Percentiles rank a stretch among this genome's conserved stretches.
phyloP scores from a whole-genome alignment of 2,888 invertebrate genomes.

The Brachypterus glaber region DNA sequence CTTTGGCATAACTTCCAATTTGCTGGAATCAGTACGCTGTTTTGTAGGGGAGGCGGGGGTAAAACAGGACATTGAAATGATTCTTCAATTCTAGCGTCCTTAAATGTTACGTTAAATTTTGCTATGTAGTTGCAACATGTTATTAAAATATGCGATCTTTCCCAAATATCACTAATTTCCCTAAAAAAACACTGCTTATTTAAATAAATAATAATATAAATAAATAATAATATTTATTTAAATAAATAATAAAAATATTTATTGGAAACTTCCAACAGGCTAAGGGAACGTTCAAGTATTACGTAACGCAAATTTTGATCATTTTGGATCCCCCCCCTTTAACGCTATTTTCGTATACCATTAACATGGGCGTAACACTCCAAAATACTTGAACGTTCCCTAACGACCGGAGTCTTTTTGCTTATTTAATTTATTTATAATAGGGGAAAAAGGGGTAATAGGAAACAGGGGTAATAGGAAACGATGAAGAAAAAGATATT shows the following conservation, averaged over 20 bases:
- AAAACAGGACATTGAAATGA: conserved; percentile 28
- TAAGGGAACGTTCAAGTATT: no score
- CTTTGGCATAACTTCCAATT: no score
- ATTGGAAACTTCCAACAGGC: no score
- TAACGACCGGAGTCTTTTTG: no score
- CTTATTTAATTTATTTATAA: no score
- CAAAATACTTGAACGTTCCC: no score
- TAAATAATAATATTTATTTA: not conserved
- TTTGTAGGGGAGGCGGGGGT: conserved; percentile 38
- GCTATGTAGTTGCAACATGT: conserved; percentile 49
- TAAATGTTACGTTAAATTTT: conserved; percentile 34
- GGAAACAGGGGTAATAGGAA: no score
- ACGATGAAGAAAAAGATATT: no score
- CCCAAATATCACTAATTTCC: conserved; percentile 28
- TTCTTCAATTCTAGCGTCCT: conserved; percentile 24
- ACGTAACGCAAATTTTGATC: no score
- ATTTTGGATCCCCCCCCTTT: not conserved
- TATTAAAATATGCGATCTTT: conserved; percentile 41
- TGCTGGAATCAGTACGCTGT: conserved; percentile 37
- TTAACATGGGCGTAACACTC: no score
- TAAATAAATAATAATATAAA: no score
- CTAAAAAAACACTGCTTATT: conserved; percentile 20
- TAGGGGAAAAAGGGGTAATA: no score
- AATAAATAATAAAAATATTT: not conserved
- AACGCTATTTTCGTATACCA: not conserved